Conservation (phyloP, 2,797 vertebrate species). For the Channa striata region DNA sequence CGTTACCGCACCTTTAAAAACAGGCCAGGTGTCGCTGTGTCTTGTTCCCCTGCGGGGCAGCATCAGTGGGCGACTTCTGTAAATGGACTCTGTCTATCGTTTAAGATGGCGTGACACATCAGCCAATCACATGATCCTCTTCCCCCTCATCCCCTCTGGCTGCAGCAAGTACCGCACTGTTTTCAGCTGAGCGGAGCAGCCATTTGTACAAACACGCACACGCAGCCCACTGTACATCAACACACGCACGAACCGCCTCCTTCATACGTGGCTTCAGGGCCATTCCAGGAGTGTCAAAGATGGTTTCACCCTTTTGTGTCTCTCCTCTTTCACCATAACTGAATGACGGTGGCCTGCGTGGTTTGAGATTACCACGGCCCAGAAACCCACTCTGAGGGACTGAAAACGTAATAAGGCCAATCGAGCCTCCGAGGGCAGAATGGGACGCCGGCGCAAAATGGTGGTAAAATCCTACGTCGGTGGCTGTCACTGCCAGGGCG, state of each 20-base stretch:
- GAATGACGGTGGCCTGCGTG: slow-evolving; percentile 78
- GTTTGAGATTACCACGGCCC: slow-evolving; percentile 76
- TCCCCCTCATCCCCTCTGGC: slow-evolving; percentile 61
- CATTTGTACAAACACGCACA: slow-evolving; percentile 63
- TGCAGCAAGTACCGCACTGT: slow-evolving; percentile 61
- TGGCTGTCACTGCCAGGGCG: slow-evolving; percentile 39
- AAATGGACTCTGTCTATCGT: slow-evolving; percentile 85
- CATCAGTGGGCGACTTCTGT: slow-evolving; percentile 62
- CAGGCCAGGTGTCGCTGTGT: slow-evolving; percentile 37
- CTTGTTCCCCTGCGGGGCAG: slow-evolving; percentile 43
- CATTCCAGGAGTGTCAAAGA: slow-evolving; percentile 90
- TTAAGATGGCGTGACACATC: slow-evolving; percentile 85
- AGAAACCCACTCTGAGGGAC: slow-evolving; percentile 70
- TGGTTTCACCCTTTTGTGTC: slow-evolving; percentile 84
- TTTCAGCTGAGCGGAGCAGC: slow-evolving; percentile 69
- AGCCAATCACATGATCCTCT: slow-evolving; percentile 77
- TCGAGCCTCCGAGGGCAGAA: slow-evolving; percentile 65
- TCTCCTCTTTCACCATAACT: slow-evolving; percentile 80
- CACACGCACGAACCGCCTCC: slow-evolving; percentile 62
- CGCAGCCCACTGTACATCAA: slow-evolving; percentile 23
- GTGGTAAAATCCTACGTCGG: slow-evolving; percentile 37
- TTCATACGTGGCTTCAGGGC: slow-evolving; percentile 84
- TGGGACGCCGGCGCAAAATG: slow-evolving; percentile 51
- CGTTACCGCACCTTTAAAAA: slow-evolving; percentile 23
- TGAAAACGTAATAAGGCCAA: slow-evolving; percentile 77